phyloP scores from a whole-genome alignment of 2,797 vertebrate species.

The Craterocephalus amniculus region DNA sequence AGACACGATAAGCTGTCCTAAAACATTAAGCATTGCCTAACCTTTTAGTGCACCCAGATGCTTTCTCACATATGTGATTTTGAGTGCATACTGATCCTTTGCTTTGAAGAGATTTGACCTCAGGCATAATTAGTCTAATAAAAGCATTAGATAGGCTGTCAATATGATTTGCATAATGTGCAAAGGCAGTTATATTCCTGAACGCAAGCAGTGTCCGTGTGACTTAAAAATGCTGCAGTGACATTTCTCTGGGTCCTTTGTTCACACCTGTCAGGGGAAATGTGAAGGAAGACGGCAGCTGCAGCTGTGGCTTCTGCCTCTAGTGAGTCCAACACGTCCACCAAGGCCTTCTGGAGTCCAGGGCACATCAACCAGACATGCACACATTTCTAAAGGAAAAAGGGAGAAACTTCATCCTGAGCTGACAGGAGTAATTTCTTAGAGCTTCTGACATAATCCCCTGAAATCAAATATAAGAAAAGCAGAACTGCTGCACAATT shows the following conservation, averaged over 20 bases:
- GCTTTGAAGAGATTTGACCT: constrained; percentile 74
- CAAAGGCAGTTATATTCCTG: constrained; percentile 67
- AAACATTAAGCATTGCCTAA: constrained; percentile 60
- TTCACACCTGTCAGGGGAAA: constrained; percentile 82
- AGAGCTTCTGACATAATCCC: constrained; percentile 33
- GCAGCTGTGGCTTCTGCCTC: constrained; percentile 72
- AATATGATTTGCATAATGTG: constrained; percentile 83
- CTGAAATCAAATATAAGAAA: constrained; percentile 20
- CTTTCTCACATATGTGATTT: constrained; percentile 35
- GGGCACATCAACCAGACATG: constrained; percentile 10
- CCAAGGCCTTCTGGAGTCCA: constrained; percentile 47
- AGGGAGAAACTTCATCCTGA: constrained; percentile 23
- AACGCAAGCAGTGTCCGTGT: constrained; percentile 61
- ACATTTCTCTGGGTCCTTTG: constrained; percentile 80
- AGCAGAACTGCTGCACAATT: background rate
- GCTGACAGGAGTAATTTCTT: constrained; percentile 35
- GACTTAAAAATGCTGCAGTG: constrained; percentile 73
- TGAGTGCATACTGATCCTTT: constrained; percentile 50
- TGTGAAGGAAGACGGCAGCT: constrained; percentile 61
- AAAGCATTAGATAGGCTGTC: constrained; percentile 84
- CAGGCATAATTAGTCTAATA: constrained; percentile 79
- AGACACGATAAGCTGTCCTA: constrained; percentile 67
- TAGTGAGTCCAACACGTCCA: constrained; percentile 49
- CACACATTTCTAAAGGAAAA: constrained; percentile 19
- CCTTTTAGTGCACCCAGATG: constrained; percentile 44